Evolutionary conservation across 2,113 vertebrate species (phyloP).

Genomic region (Polyodon spathula): DNA sequence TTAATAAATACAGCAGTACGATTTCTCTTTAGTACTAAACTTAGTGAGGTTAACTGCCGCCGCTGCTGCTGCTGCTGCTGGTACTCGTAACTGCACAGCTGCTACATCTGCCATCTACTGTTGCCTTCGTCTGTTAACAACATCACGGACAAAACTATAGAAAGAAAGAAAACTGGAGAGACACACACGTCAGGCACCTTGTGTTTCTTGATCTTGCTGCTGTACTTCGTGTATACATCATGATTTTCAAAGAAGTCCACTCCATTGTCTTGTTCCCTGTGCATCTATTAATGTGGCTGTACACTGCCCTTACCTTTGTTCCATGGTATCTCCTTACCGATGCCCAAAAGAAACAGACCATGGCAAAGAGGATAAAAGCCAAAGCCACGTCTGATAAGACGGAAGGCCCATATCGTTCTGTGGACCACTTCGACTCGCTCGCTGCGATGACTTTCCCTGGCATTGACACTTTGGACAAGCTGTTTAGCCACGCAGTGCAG

Average conservation of each 20-base stretch:
- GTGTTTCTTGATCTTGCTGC: not conserved
- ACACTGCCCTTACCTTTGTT: constrained; percentile 83
- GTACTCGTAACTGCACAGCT: not conserved
- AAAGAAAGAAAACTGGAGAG: not conserved
- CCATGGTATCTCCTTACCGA: constrained; percentile 93
- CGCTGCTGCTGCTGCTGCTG: not conserved
- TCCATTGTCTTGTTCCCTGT: constrained; percentile 76
- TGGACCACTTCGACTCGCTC: constrained; percentile 72
- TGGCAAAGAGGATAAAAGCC: constrained; percentile 79
- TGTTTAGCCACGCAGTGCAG: constrained; percentile 73
- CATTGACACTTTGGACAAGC: constrained; percentile 83
- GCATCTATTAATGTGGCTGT: constrained; percentile 83
- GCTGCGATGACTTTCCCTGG: constrained; percentile 77
- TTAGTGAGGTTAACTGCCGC: not conserved
- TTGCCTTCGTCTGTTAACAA: not conserved
- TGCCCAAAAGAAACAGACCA: constrained; percentile 68
- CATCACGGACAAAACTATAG: not conserved
- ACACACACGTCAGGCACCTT: not conserved
- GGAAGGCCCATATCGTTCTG: constrained; percentile 82
- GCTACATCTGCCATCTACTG: not conserved
- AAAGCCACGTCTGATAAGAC: constrained; percentile 63
- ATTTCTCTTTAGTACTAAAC: not conserved
- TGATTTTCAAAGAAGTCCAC: constrained; percentile 69
- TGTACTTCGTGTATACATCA: constrained; percentile 29
- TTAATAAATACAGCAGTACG: not conserved